Conservation (phyloP, 2,113 vertebrate species). For the Tiliqua scincoides region DNA sequence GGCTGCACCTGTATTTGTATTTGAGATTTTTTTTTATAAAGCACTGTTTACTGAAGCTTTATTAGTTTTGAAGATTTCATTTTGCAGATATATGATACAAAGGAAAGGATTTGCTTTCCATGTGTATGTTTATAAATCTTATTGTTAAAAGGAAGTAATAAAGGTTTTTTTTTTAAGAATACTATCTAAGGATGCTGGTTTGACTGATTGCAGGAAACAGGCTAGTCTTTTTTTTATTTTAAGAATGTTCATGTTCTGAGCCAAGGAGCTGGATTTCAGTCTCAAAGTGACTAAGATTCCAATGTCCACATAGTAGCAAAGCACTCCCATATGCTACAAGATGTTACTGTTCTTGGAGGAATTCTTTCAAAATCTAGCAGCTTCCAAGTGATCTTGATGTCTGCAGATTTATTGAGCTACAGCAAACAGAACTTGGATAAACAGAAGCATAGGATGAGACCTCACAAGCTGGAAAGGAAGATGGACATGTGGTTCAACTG, state of each 20-base stretch:
- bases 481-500: constrained; percentile 38
- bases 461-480: background rate
- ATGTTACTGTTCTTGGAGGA: constrained; percentile 33
- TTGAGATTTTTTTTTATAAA: background rate
- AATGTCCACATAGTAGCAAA: constrained; percentile 28
- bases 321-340: constrained; percentile 10
- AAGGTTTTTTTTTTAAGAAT: background rate
- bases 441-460: constrained; percentile 42
- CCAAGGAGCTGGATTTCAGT: constrained; percentile 3
- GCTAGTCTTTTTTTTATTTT: background rate
- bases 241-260: background rate
- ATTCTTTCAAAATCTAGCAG: constrained; percentile 33
- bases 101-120: background rate
- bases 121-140: background rate
- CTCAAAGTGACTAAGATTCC: constrained; percentile 8
- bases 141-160: background rate
- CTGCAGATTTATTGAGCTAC: constrained; percentile 37
- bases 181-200: background rate
- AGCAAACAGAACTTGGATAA: constrained; percentile 58
- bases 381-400: constrained; percentile 3
- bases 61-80: background rate
- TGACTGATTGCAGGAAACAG: constrained; percentile 24
- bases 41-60: background rate
- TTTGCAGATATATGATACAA: background rate
- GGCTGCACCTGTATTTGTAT: too few species aligned